Evolutionary conservation across 2,888 invertebrate genomes (phyloP).

Genomic region (Epirrhoe alternata): DNA sequence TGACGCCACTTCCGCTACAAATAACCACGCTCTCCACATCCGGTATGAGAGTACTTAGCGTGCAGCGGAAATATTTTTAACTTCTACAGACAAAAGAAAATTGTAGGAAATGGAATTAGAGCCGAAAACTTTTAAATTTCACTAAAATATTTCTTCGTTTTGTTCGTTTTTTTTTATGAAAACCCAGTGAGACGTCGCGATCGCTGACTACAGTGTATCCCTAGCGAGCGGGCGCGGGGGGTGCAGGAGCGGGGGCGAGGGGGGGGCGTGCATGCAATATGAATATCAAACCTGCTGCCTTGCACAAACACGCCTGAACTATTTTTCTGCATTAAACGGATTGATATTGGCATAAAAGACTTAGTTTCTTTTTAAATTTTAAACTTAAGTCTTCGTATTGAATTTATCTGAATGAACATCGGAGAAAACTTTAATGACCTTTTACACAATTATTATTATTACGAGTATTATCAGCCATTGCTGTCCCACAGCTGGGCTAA

Average conservation of each 20-base stretch:
- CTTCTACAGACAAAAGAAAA: background rate
- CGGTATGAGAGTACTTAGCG: constrained; percentile 1
- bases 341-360: constrained; percentile 10
- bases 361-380: background rate
- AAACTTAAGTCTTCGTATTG: no score
- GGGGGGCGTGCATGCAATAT: constrained; percentile 2
- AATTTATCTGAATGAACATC: no score
- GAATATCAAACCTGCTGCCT: constrained; percentile 20
- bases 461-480: no score
- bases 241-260: no score
- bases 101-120: background rate
- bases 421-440: no score
- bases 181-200: constrained; percentile 13
- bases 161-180: constrained; percentile 4
- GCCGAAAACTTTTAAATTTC: background rate
- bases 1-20: background rate
- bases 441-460: no score
- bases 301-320: constrained; percentile 18
- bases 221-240: background rate
- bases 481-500: no score
- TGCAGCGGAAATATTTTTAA: background rate
- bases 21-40: background rate
- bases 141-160: background rate
- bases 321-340: constrained; percentile 7
- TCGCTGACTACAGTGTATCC: constrained; percentile 17